Conservation (phyloP, 1,140 invertebrate species). For the Littorina saxatilis region DNA sequence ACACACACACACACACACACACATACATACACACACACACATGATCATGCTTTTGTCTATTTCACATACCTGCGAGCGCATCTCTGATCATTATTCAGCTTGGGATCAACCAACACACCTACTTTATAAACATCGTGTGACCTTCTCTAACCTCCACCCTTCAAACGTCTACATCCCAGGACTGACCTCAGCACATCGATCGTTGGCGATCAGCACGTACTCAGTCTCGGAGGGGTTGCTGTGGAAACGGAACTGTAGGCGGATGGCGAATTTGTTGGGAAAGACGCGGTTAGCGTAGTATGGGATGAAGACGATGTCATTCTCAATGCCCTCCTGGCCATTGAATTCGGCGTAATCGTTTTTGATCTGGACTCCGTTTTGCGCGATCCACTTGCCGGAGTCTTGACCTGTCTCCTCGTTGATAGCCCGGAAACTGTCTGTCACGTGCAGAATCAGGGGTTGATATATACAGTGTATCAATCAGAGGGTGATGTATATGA, state of each 20-base stretch:
- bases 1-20: not conserved
- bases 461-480: no score
- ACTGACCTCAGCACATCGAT: not conserved
- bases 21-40: no score
- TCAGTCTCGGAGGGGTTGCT: no score
- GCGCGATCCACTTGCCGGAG: not conserved
- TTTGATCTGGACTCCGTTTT: not conserved
- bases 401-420: not conserved
- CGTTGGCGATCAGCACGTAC: conserved; percentile 4
- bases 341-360: not conserved
- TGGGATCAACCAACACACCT: no score
- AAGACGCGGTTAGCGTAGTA: not conserved
- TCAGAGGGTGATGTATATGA: no score
- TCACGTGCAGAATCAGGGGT: no score
- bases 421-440: not conserved
- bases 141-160: no score
- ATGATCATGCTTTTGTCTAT: not conserved
- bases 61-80: no score
- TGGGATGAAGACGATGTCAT: conserved; percentile 9
- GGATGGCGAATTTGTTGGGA: not conserved
- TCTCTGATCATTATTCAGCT: no score
- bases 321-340: not conserved
- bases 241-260: not conserved
- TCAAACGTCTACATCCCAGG: no score
- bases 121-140: no score